Evolutionary conservation across 1,140 invertebrate genomes (phyloP).

Genomic region (Bombus difficillimus): DNA sequence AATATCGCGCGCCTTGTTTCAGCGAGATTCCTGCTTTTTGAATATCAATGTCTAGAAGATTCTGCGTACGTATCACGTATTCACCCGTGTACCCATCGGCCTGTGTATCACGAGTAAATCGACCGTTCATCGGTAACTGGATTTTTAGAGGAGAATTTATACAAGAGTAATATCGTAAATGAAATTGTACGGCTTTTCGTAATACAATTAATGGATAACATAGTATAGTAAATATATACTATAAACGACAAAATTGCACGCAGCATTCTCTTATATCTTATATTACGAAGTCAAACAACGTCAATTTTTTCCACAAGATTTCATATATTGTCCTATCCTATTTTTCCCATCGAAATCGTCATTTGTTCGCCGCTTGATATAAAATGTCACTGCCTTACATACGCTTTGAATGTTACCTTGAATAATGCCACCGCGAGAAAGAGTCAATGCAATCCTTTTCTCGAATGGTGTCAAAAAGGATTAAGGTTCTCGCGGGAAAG

Average conservation of each 20-base stretch:
- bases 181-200: too few relatives aligned
- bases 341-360: background rate
- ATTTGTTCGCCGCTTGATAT: background rate
- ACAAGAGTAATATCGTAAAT: too few relatives aligned
- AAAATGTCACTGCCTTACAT: background rate
- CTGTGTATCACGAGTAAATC: slow-evolving; percentile 22
- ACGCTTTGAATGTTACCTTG: too few relatives aligned
- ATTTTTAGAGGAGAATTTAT: slow-evolving; percentile 17
- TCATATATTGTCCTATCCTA: too few relatives aligned
- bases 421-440: background rate
- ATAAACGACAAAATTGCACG: too few relatives aligned
- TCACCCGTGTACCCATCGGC: slow-evolving; percentile 25
- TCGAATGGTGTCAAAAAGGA: slow-evolving; percentile 52
- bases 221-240: too few relatives aligned
- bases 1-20: slow-evolving; percentile 47
- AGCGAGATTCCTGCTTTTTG: slow-evolving; percentile 56
- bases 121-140: slow-evolving; percentile 16
- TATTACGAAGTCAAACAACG: too few relatives aligned
- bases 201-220: too few relatives aligned
- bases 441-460: slow-evolving; percentile 21
- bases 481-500: slow-evolving; percentile 45
- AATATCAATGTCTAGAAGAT: slow-evolving; percentile 60
- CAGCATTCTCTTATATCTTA: too few relatives aligned
- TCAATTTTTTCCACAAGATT: background rate
- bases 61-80: slow-evolving; percentile 45